These are phyloP conservation scores for Myotis lucifugus DNA, from an alignment of 2,113 vertebrate species.

Conservation along the genomic window DNA sequence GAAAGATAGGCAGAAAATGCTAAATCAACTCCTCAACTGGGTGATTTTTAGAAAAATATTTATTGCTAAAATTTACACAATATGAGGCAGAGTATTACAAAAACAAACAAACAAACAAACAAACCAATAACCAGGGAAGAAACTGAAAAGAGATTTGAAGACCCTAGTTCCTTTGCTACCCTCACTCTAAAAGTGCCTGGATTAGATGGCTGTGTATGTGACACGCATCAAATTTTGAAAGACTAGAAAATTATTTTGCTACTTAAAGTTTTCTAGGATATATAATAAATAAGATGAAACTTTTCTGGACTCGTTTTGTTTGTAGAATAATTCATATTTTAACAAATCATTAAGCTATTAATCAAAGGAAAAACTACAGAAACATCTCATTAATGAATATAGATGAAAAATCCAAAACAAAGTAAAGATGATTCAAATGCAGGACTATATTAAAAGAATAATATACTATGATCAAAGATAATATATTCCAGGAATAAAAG, in stretches of 20 bases:
- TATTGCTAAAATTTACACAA: background rate
- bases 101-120: background rate
- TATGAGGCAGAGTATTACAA: background rate
- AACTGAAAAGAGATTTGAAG: background rate
- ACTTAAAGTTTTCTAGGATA: background rate
- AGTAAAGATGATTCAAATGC: background rate
- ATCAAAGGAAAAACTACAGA: background rate
- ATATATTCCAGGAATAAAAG: background rate
- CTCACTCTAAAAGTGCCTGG: background rate
- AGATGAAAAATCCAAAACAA: background rate
- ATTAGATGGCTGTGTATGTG: background rate
- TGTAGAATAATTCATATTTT: slow-evolving; percentile 6
- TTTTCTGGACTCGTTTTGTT: background rate
- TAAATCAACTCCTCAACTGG: background rate
- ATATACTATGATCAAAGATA: background rate
- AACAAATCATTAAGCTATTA: background rate
- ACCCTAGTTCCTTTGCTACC: background rate
- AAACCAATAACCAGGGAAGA: background rate
- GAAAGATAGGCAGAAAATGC: background rate
- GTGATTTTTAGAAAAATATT: background rate
- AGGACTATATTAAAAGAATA: background rate
- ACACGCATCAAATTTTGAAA: background rate
- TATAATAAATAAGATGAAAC: background rate
- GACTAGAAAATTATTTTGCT: background rate
- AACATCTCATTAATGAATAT: background rate